Conservation (phyloP, 2,888 invertebrate species). For the Serripes groenlandicus region DNA sequence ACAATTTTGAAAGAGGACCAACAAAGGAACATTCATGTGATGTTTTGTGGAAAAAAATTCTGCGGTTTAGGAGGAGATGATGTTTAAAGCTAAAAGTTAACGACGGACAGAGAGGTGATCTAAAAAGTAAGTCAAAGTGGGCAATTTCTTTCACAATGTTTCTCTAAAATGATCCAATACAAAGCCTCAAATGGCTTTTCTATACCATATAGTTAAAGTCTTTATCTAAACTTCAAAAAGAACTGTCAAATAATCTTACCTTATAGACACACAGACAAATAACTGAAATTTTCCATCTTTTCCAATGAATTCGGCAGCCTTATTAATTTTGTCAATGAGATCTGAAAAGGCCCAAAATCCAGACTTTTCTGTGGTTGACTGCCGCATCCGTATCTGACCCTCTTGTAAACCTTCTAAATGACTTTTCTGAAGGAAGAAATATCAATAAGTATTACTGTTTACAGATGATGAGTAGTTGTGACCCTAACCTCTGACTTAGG, state of each 20-base stretch:
- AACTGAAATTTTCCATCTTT: conserved; percentile 99
- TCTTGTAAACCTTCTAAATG: conserved; percentile 85
- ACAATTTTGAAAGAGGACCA: background rate
- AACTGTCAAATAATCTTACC: conserved; percentile 90
- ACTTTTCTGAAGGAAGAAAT: no score
- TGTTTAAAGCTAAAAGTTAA: background rate
- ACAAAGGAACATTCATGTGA: background rate
- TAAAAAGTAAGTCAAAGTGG: no score
- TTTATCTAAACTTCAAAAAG: no score
- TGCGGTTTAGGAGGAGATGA: background rate
- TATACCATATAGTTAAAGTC: no score
- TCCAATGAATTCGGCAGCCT: conserved; percentile 92
- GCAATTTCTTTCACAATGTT: no score
- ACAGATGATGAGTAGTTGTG: no score
- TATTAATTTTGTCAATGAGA: conserved; percentile 95
- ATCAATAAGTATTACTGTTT: no score
- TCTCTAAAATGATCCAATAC: no score
- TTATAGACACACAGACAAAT: conserved; percentile 96
- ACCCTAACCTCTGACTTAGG: no score
- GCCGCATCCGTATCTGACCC: conserved; percentile 83
- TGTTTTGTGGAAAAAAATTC: background rate
- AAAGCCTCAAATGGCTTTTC: no score
- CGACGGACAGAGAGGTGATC: background rate
- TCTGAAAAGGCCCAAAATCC: conserved; percentile 96
- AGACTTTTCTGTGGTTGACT: conserved; percentile 87